phyloP scores from a whole-genome alignment of 2,113 vertebrate species.

The Myodes glareolus region DNA sequence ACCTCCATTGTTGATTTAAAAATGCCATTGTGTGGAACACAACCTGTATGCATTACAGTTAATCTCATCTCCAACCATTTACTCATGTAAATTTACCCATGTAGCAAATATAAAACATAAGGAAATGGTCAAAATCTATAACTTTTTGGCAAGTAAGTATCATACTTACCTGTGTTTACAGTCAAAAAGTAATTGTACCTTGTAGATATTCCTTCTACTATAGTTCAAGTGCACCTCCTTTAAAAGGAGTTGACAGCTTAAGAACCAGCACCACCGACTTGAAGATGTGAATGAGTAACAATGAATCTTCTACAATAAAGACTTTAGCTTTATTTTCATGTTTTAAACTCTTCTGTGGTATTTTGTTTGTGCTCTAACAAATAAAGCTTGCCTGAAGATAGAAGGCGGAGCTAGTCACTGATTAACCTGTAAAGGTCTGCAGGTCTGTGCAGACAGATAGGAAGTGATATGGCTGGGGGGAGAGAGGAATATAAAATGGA shows the following conservation, averaged over 20 bases:
- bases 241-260: conserved; percentile 5
- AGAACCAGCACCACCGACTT: conserved; percentile 1
- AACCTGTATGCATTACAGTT: not conserved
- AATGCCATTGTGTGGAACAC: not conserved
- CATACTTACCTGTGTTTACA: conserved; percentile 34
- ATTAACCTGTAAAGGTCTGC: too few species aligned
- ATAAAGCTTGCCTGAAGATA: too few species aligned
- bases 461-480: too few species aligned
- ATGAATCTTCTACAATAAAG: conserved; percentile 24
- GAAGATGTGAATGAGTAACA: conserved; percentile 3
- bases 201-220: not conserved
- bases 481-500: too few species aligned
- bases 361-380: too few species aligned
- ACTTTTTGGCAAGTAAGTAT: conserved; percentile 28
- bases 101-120: not conserved
- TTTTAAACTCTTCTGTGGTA: not conserved
- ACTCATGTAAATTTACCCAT: not conserved
- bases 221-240: conserved; percentile 43
- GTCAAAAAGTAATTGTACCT: conserved; percentile 9
- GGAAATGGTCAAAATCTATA: not conserved
- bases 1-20: not conserved
- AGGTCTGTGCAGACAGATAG: too few species aligned
- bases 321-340: not conserved
- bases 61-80: not conserved
- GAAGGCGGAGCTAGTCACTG: too few species aligned